Evolutionary conservation across 1,140 invertebrate species (phyloP).

Genomic region (Drosophila lacteicornis): DNA sequence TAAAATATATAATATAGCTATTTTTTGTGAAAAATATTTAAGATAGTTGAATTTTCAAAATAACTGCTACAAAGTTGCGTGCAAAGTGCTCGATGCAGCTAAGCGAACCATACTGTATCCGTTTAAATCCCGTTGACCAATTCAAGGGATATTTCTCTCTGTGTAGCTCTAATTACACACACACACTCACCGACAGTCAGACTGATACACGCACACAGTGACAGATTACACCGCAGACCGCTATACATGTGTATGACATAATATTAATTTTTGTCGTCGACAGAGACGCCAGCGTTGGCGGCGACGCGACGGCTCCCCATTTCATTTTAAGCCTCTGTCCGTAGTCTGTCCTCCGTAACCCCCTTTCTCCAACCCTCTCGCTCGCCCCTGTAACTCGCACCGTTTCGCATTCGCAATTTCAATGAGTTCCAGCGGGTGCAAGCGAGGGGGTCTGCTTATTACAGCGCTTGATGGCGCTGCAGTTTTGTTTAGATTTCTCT

Average conservation of each 20-base stretch:
- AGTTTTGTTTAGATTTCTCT: slow-evolving; percentile 55
- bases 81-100: too few species aligned
- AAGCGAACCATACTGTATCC: too few species aligned
- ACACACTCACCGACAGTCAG: slow-evolving; percentile 14
- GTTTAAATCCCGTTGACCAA: not conserved
- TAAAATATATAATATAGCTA: too few species aligned
- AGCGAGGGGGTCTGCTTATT: slow-evolving; percentile 67
- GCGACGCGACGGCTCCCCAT: slow-evolving; percentile 51
- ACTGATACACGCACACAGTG: slow-evolving; percentile 5
- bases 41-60: too few species aligned
- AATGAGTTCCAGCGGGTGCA: slow-evolving; percentile 30
- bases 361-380: not conserved
- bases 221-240: slow-evolving; percentile 43
- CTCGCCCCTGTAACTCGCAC: not conserved
- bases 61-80: too few species aligned
- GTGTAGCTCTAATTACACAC: slow-evolving; percentile 48
- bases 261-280: slow-evolving; percentile 63
- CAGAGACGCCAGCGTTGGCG: slow-evolving; percentile 36
- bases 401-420: slow-evolving; percentile 33
- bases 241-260: slow-evolving; percentile 71
- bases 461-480: slow-evolving; percentile 72
- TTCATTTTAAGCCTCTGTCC: slow-evolving; percentile 42
- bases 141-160: not conserved
- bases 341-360: not conserved
- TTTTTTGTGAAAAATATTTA: too few species aligned